Percentiles rank a stretch among this genome's conserved stretches.
phyloP scores from a whole-genome alignment of 2,888 invertebrate genomes.

The Cephus spinipes region DNA sequence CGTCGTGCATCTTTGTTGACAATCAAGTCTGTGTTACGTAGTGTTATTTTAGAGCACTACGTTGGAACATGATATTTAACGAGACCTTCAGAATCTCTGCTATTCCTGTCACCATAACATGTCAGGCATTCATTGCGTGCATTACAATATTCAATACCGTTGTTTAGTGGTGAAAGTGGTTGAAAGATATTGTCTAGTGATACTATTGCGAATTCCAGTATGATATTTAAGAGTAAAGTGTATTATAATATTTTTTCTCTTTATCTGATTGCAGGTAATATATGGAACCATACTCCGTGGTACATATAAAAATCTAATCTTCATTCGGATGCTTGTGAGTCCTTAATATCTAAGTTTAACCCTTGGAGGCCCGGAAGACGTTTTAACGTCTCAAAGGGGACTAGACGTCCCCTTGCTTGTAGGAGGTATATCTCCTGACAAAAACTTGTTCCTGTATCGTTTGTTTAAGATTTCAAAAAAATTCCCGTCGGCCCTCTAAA shows the following conservation, averaged over 20 bases:
- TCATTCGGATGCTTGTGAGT: background rate
- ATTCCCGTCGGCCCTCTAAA: too few relatives aligned
- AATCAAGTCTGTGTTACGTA: background rate
- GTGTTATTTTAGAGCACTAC: background rate
- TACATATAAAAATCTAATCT: background rate
- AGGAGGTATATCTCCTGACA: too few relatives aligned
- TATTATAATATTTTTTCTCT: background rate
- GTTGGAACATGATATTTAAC: background rate
- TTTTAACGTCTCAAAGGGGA: too few relatives aligned
- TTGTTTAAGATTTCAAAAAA: too few relatives aligned
- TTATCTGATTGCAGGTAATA: background rate
- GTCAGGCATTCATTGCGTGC: background rate
- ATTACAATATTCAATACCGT: background rate
- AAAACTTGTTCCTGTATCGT: too few relatives aligned
- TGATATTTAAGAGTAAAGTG: background rate
- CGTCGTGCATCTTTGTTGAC: background rate
- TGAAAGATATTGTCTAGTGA: background rate
- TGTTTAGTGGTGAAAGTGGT: too few relatives aligned
- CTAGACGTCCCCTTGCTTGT: too few relatives aligned
- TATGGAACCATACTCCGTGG: background rate
- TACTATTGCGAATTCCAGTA: background rate
- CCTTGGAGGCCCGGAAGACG: too few relatives aligned
- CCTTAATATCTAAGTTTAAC: background rate
- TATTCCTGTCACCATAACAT: background rate
- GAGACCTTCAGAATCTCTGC: background rate